These are phyloP conservation scores for Polia nebulosa DNA, from an alignment of 2,888 invertebrate genomes.

Conservation along the genomic window DNA sequence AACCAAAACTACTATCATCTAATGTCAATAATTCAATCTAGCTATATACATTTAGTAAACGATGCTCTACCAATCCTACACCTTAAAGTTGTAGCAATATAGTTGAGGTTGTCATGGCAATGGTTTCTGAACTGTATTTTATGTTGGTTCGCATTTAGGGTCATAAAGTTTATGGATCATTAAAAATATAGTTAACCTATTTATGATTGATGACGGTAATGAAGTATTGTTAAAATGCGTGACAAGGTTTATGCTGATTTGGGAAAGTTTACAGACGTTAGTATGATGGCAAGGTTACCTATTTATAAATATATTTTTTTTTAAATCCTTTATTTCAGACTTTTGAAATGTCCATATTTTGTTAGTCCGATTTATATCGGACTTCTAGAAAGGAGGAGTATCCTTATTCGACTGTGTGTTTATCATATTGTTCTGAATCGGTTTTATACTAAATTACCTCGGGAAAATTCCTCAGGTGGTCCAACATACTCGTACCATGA, in stretches of 20 bases:
- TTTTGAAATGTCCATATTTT: no score
- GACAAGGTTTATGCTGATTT: slow-evolving; percentile 19
- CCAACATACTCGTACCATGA: no score
- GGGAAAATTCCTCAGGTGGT: no score
- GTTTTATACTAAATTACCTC: no score
- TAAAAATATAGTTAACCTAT: slow-evolving; percentile 53
- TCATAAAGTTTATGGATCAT: slow-evolving; percentile 50
- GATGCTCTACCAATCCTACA: background rate
- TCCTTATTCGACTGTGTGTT: no score
- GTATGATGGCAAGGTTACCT: background rate
- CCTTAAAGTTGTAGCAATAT: rapidly evolving
- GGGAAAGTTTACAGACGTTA: background rate
- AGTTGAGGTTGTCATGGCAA: background rate
- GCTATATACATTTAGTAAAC: slow-evolving; percentile 22
- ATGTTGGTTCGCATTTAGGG: slow-evolving; percentile 19
- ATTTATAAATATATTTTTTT: no score
- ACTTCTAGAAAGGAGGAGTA: no score
- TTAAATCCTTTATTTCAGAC: no score
- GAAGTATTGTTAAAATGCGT: slow-evolving; percentile 33
- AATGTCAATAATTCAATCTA: slow-evolving; percentile 49
- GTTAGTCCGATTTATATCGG: no score
- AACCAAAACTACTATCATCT: slow-evolving; percentile 57
- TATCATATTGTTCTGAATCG: no score
- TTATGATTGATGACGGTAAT: slow-evolving; percentile 47
- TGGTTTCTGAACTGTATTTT: slow-evolving; percentile 14